These are phyloP conservation scores for Periparus ater DNA, from an alignment of 2,797 vertebrate genomes.

Conservation along the genomic window DNA sequence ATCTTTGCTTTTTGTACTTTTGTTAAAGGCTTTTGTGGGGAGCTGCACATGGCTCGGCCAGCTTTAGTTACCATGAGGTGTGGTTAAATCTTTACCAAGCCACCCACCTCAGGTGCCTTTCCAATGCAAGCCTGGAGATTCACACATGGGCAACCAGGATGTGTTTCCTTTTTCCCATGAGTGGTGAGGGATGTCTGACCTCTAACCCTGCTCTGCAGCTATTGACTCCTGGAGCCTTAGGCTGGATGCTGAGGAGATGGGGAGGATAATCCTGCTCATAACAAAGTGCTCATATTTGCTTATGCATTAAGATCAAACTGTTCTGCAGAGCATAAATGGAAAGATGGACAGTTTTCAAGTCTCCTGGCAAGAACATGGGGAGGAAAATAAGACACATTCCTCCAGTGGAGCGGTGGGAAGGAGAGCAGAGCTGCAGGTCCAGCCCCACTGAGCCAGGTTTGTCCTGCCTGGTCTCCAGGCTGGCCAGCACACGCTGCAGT, in stretches of 20 bases:
- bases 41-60: not conserved
- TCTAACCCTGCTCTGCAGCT: not conserved
- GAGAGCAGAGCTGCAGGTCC: not conserved
- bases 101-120: not conserved
- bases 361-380: not conserved
- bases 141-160: not conserved
- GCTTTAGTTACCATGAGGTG: not conserved
- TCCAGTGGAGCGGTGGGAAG: not conserved
- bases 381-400: not conserved
- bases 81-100: not conserved
- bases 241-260: not conserved
- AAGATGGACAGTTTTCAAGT: not conserved
- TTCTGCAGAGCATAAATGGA: not conserved
- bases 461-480: not conserved
- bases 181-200: not conserved
- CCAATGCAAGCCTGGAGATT: not conserved
- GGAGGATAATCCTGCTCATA: not conserved
- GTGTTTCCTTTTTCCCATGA: not conserved
- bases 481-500: not conserved
- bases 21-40: not conserved
- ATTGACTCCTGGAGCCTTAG: fast-evolving
- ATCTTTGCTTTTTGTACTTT: fast-evolving
- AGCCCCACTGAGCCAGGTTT: not conserved
- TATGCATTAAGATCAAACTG: not conserved
- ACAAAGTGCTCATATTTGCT: not conserved